Evolutionary conservation across 2,888 invertebrate species (phyloP).

Genomic region (Alsophila aescularia): DNA sequence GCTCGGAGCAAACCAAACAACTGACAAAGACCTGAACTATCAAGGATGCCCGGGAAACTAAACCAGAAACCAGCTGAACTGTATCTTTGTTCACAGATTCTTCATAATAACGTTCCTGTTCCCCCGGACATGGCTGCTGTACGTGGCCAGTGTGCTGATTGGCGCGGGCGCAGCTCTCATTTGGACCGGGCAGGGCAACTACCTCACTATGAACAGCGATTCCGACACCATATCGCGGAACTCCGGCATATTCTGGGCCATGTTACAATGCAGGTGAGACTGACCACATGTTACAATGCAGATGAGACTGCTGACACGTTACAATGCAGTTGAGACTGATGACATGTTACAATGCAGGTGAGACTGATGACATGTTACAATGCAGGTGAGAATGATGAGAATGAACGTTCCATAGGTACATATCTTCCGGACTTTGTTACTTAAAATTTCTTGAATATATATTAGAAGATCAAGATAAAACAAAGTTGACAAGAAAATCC

Average conservation of each 20-base stretch:
- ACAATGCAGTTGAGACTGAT: too few relatives aligned
- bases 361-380: neutral
- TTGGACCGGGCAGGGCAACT: constrained; percentile 97
- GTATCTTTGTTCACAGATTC: constrained; percentile 84
- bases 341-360: constrained; percentile 95
- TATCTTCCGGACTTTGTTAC: too few relatives aligned
- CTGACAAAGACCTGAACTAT: too few relatives aligned
- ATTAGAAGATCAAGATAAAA: too few relatives aligned
- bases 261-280: constrained; percentile 93
- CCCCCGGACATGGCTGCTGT: constrained; percentile 93
- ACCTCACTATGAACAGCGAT: constrained; percentile 94
- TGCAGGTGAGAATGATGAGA: constrained; percentile 81
- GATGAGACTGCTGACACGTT: too few relatives aligned
- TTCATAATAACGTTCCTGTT: constrained; percentile 96
- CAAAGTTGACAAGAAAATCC: too few relatives aligned
- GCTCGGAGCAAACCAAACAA: too few relatives aligned
- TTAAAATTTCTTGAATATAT: too few relatives aligned
- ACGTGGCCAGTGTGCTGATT: constrained; percentile 92
- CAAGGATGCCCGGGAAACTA: too few relatives aligned
- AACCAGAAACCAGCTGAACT: neutral
- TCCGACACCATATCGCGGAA: constrained; percentile 95
- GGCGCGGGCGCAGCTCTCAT: constrained; percentile 97
- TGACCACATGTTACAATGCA: neutral
- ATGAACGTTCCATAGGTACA: too few relatives aligned
- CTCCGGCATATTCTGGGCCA: constrained; percentile 98